Evolutionary conservation across 1,140 invertebrate genomes (phyloP), one percentile per base, ranked within the genome.

Genomic region (Drosophila pachea): DNA sequence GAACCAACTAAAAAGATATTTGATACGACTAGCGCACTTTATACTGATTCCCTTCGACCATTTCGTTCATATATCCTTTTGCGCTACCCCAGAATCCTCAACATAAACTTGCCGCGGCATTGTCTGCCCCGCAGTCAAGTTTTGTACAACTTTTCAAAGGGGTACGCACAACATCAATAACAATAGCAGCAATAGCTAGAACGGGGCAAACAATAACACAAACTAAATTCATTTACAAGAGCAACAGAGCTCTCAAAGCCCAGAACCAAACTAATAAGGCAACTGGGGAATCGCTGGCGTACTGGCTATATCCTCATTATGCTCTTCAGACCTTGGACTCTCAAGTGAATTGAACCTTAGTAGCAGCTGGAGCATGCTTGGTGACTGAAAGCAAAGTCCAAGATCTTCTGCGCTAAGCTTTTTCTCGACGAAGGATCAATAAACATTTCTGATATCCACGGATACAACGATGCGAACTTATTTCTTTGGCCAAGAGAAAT

Each of bases 131-230:
- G 22, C 22, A 22, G 22, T 22, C 22, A 82, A 83, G 78, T 82
- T 82, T 82, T 74, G 78, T 82, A 83, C 83, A 82, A 82, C 83
- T 82, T 82, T 82, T 83, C 71, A 82, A 82, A 77, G 70, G 63
- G 54, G 22, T 22, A 22, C 22, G 22, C 22, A 1, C 22, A 22
- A 22, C 22, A 22, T 22, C 22, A 22, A 22, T 22, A 22, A 22
- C 64, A 54, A 12, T 33, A 47, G 35, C 8, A 32, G 40, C 36
- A 60, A 5, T 33, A 48, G 38, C 32, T 33, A 16, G 40, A 50
- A 43, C 16, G n/a, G 7, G n/a, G 2, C 16, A 68, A 68, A 71
- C 68, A 67, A 65, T 54, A 66, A 66, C 55, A 55, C 55, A 60
- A 71, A 68, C 55, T 54, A 63, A 49, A 59, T 49, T 40, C 35